Conservation (phyloP, 2,888 invertebrate species). For the Tuberolachnus salignus region DNA sequence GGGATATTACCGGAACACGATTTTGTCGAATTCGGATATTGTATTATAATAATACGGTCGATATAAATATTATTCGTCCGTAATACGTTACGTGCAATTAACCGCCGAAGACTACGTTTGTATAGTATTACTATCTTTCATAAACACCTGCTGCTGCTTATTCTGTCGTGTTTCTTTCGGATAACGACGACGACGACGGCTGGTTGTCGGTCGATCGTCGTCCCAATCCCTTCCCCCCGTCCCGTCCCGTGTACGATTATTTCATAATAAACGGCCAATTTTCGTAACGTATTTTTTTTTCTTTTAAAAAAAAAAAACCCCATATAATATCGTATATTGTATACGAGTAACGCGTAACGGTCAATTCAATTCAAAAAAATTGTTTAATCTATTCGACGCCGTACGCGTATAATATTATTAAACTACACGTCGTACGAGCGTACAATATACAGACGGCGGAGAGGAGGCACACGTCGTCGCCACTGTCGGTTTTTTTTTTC, state of each 20-base stretch:
- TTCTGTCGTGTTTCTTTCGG: not conserved
- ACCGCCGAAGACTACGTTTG: slow-evolving; percentile 10
- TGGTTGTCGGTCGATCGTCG: slow-evolving; percentile 18
- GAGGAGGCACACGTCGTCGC: not conserved
- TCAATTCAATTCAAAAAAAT: not conserved
- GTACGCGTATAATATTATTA: not conserved
- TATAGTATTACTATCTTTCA: not conserved
- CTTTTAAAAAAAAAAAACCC: too few species aligned
- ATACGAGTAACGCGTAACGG: slow-evolving; percentile 18
- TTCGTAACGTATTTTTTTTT: slow-evolving; percentile 42
- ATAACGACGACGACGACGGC: slow-evolving; percentile 27
- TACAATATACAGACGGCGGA: too few species aligned
- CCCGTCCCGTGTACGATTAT: not conserved
- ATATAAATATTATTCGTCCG: too few species aligned
- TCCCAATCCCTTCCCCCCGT: not conserved
- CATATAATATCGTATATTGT: not conserved
- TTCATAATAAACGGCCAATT: slow-evolving; percentile 25
- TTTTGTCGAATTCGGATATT: too few species aligned
- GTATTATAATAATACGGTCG: too few species aligned
- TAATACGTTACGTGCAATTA: not conserved
- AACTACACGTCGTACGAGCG: not conserved
- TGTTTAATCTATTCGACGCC: slow-evolving; percentile 1
- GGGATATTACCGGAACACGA: too few species aligned
- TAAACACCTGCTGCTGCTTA: slow-evolving; percentile 32
- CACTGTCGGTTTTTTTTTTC: slow-evolving; percentile 21